Conservation (phyloP, 2,888 invertebrate genomes). For the Drosophila neonasuta region DNA sequence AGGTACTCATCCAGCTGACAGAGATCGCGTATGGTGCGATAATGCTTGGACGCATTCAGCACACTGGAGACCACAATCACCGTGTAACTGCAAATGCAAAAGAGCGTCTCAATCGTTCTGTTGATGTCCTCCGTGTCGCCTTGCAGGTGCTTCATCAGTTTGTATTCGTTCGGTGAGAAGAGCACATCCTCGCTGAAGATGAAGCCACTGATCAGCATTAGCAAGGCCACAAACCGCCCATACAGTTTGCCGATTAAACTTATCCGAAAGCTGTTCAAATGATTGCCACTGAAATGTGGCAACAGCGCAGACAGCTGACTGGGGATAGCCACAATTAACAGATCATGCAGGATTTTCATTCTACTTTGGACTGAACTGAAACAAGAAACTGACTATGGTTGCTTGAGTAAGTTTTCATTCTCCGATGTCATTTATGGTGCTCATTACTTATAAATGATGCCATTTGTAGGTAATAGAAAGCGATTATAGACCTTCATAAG, state of each 20-base stretch:
- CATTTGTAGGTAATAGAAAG: constrained; percentile 24
- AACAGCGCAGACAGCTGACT: constrained; percentile 59
- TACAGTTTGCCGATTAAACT: constrained; percentile 53
- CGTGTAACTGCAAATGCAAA: constrained; percentile 72
- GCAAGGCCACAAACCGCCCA: constrained; percentile 39
- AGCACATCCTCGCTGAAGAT: constrained; percentile 58
- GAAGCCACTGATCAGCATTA: constrained; percentile 40
- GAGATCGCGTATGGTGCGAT: constrained; percentile 64
- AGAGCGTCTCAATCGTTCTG: constrained; percentile 73
- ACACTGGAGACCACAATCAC: constrained; percentile 65
- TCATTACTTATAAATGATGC: constrained; percentile 26
- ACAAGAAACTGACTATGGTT: not conserved
- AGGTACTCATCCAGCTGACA: constrained; percentile 67
- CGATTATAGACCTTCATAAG: constrained; percentile 12
- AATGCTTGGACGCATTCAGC: constrained; percentile 61
- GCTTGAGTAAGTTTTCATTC: not conserved
- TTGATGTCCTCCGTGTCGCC: constrained; percentile 76
- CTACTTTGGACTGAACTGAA: not conserved
- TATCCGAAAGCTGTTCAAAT: constrained; percentile 46
- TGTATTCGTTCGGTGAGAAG: constrained; percentile 54
- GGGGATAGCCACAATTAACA: constrained; percentile 44
- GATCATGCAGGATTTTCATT: constrained; percentile 69
- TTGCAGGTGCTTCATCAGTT: constrained; percentile 53
- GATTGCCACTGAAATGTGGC: constrained; percentile 55
- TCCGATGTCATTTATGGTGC: not conserved